Evolutionary conservation across 2,888 invertebrate genomes (phyloP).

Genomic region (Panzeria rudis): DNA sequence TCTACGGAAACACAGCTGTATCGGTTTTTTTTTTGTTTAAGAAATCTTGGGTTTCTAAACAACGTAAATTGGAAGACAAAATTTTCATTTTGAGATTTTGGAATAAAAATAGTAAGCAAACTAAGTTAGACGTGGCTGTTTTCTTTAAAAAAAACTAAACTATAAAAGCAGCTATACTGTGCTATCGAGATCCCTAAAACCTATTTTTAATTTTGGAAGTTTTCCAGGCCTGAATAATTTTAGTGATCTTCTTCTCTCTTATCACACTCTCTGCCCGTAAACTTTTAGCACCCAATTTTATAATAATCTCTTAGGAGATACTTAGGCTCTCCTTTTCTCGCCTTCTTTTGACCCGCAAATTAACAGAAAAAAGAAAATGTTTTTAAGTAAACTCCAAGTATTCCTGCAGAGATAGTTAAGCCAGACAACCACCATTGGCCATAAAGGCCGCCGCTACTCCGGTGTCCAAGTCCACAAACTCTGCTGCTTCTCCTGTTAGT

Average conservation of each 20-base stretch:
- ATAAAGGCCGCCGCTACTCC: conserved; percentile 82
- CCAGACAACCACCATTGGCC: conserved; percentile 82
- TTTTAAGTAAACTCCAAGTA: conserved; percentile 62
- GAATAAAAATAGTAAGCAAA: too few species aligned
- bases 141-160: conserved; percentile 19
- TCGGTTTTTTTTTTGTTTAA: conserved; percentile 1
- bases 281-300: conserved; percentile 37
- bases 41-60: conserved; percentile 37
- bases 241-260: conserved; percentile 61
- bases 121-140: conserved; percentile 24
- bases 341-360: conserved; percentile 72
- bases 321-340: conserved; percentile 73
- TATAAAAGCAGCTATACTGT: conserved; percentile 37
- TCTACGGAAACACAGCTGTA: too few species aligned
- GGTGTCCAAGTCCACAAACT: conserved; percentile 83
- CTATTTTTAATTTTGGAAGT: conserved; percentile 51
- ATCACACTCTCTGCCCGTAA: background rate
- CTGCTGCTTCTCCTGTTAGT: conserved; percentile 80
- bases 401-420: conserved; percentile 76
- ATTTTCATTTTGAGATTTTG: conserved; percentile 14
- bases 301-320: conserved; percentile 64
- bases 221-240: conserved; percentile 42
- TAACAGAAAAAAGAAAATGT: conserved; percentile 67
- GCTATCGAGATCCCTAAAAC: conserved; percentile 15
- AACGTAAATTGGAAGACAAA: conserved; percentile 60